Base-by-base conservation (phyloP, 2,113 vertebrate species). In the Pluvialis apricaria region DNA sequence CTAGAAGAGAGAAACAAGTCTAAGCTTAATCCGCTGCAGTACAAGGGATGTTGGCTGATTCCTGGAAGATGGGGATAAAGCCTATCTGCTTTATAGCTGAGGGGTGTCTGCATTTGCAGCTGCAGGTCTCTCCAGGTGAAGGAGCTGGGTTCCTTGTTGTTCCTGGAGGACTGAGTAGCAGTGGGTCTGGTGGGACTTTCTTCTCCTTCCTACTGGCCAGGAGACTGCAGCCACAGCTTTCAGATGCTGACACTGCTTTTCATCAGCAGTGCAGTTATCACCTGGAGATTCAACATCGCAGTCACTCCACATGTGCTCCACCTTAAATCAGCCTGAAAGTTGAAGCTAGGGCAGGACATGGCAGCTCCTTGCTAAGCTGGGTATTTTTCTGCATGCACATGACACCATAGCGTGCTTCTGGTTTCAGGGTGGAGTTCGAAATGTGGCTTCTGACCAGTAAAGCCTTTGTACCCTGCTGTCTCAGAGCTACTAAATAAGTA, bases 351-450 rank as follows among this genome's bases (percentile, higher is more conserved):
- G 61, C 70, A 94, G 93, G 81, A 82, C 57, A 88, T 80, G 73
- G 78, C 78, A 96, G 54, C 57, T 92, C 38, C 12, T 12, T 89
- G 73, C 69, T 94, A 91, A 92, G 40, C 66, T 80, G 82, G 66
- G 62, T 77, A 38, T 92, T 95, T 38, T 91, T 52, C 72, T 81
- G 36, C 24, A 11, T 49, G 62, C 45, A 47, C 19, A 40, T 82
- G 61, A 92, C 88, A 94, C 38, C 28, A 40, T 3, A 60, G 70
- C 21, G 11, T n/a, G 73, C 57, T 68, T 82, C 84, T 85, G 40
- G 73, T 93, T 96, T 87, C 93, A 87, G 78, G 93, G 93, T 95
- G 93, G 93, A 76, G 93, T 73, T 85, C 1, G 4, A 92, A 89
- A 72, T 58, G 57, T 85, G 84, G 21, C 57, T 94, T 79, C 70